Evolutionary conservation across 2,113 vertebrate genomes (phyloP).

Genomic region (Xenus cinereus): DNA sequence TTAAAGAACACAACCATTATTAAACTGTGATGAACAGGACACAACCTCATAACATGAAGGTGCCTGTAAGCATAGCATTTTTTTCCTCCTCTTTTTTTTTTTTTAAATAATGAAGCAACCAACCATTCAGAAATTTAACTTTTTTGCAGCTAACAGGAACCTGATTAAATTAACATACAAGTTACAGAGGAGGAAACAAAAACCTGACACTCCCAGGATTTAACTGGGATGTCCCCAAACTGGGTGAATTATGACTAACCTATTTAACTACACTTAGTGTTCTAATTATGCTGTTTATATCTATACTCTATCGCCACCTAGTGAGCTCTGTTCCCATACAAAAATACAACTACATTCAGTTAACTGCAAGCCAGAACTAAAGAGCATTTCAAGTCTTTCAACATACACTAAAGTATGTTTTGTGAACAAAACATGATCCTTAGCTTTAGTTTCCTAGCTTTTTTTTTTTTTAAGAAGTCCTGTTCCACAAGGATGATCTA

Average conservation of each 20-base stretch:
- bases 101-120: not conserved
- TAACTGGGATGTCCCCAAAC: not conserved
- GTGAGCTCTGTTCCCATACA: not conserved
- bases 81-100: too few species aligned
- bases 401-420: not conserved
- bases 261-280: not conserved
- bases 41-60: not conserved
- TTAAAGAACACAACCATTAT: not conserved
- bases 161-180: not conserved
- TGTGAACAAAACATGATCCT: not conserved
- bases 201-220: not conserved
- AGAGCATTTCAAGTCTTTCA: not conserved
- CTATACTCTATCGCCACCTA: conserved; percentile 55
- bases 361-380: not conserved
- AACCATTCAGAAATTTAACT: not conserved
- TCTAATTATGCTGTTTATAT: not conserved
- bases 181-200: not conserved
- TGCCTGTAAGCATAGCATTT: not conserved
- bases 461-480: not conserved
- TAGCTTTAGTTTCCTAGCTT: not conserved
- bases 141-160: not conserved
- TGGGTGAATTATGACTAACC: not conserved
- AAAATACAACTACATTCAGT: not conserved
- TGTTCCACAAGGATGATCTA: not conserved
- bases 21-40: not conserved